phyloP scores from a whole-genome alignment of 2,797 vertebrate genomes.

The Alosa sapidissima region DNA sequence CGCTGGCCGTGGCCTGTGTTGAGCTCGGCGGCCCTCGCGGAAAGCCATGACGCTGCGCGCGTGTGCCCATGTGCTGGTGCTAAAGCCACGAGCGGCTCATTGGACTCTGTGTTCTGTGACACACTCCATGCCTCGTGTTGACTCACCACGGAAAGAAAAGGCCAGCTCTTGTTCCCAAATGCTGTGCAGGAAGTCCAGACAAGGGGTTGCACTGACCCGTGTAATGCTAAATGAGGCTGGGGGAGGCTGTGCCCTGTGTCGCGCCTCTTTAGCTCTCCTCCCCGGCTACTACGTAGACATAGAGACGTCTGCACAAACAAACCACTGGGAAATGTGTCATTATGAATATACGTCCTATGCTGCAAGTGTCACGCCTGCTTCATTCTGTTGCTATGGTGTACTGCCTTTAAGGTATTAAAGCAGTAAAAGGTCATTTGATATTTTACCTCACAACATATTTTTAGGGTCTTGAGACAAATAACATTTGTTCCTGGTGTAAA shows the following conservation, averaged over 20 bases:
- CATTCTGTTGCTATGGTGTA: neutral
- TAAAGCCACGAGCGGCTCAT: neutral
- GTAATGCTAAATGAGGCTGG: neutral
- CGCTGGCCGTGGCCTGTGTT: conserved; percentile 47
- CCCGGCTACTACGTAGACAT: neutral
- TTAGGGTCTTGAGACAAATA: neutral
- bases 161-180: neutral
- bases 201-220: neutral
- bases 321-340: neutral
- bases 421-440: neutral
- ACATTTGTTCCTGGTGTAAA: neutral
- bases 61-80: neutral
- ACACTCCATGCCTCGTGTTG: conserved; percentile 14
- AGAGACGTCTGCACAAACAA: neutral
- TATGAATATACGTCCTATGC: neutral
- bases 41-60: neutral
- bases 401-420: neutral
- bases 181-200: neutral
- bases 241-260: neutral
- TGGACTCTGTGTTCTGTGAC: neutral
- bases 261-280: no score
- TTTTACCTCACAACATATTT: neutral
- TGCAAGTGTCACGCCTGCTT: neutral
- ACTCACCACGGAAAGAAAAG: conserved; percentile 26
- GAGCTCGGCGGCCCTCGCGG: conserved; percentile 44